Base-by-base conservation (phyloP, 2,888 invertebrate genomes). In the Lycaena phlaeas region DNA sequence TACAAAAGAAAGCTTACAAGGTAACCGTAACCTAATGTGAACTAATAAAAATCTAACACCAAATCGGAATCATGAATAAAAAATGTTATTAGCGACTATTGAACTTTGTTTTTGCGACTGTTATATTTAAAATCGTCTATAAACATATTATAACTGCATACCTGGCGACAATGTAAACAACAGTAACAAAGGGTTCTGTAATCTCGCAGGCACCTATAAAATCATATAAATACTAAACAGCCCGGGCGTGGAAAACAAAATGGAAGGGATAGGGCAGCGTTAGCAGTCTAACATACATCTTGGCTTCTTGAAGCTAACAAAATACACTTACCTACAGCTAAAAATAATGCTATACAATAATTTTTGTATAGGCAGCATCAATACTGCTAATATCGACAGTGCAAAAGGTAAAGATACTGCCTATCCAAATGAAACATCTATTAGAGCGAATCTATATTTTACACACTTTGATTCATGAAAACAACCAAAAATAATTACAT, bases 81-180 rank as follows among this genome's bases (percentile, higher is more conserved):
- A 22, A 22, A 22, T 22, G 22, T 22, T 22, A n/a, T 34, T 7
- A 34, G 34, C 34, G 17, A 18, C 34, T 22, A 34, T 22, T 18
- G 22, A 4, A 3, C 3, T 22, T 22, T 34, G 34, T 34, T 34
- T 34, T 34, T 34, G 34, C 34, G 34, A 34, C 34, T 18, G 34
- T 34, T 34, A 22, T 11, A 12, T 34, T 34, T 18, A 17, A 22
- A 12, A 34, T 34, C 27, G 29, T 38, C 22, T 45, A 48, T 47
- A 31, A 41, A 38, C 49, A 44, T 34, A 47, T 41, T 44, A 73
- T 41, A 44, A 75, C 77, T 67, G 78, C 82, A 81, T 84, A 84
- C 84, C 84, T 84, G 84, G 84, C 84, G 84, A 84, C 84, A 82
- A 84, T 84, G 84, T 84, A 84, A 84, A 84, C 84, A 84, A 84